These are phyloP conservation scores for Poeciliopsis paucimaculata DNA, from an alignment of 2,797 vertebrate species.

Conservation along the genomic window DNA sequence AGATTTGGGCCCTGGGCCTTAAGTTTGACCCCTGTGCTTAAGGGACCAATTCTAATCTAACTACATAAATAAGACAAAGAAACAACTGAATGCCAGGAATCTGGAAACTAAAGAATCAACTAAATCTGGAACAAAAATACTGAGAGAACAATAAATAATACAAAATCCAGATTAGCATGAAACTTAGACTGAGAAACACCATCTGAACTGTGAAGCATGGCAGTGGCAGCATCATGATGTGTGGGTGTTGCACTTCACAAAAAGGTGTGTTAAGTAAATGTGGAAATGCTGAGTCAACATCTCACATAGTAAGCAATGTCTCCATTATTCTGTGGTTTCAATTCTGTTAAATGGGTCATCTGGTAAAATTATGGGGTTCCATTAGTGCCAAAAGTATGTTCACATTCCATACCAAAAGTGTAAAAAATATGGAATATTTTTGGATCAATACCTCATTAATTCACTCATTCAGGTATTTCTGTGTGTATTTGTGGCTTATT, in stretches of 20 bases:
- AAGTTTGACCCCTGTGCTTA: not conserved
- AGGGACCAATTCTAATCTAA: not conserved
- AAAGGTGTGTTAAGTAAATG: not conserved
- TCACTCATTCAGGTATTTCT: not conserved
- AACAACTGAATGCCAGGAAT: not conserved
- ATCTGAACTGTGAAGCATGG: not conserved
- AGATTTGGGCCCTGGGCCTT: not conserved
- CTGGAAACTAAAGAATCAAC: not conserved
- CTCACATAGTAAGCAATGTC: not conserved
- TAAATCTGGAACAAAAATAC: not conserved
- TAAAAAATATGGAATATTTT: not conserved
- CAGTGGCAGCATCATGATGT: not conserved
- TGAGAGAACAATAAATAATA: not conserved
- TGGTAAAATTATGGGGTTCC: too few species aligned
- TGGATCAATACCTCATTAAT: not conserved
- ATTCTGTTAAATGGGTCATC: not conserved
- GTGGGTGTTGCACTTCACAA: not conserved
- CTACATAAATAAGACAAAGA: not conserved
- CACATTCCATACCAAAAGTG: not conserved
- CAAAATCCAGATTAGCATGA: not conserved
- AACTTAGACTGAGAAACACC: not conserved
- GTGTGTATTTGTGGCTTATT: not conserved
- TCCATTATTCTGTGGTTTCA: not conserved
- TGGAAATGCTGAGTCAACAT: not conserved
- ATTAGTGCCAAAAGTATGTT: too few species aligned